These are phyloP conservation scores for Leptinotarsa peninsularis DNA, from an alignment of 2,888 invertebrate species.

Conservation along the genomic window DNA sequence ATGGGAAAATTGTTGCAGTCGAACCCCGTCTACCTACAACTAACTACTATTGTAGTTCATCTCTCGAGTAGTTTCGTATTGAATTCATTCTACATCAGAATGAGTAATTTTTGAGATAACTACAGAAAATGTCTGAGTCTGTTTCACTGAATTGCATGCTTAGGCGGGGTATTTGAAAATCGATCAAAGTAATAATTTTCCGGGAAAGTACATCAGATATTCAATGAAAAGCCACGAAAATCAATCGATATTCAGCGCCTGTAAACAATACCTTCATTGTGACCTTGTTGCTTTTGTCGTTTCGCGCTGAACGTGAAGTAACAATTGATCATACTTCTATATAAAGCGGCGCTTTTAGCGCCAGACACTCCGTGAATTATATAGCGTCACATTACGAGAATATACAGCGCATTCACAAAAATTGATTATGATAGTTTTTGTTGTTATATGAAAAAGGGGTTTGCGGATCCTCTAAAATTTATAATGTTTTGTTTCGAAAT, in stretches of 20 bases:
- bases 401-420: conserved; percentile 20
- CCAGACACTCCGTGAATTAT: conserved; percentile 17
- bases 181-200: conserved; percentile 15
- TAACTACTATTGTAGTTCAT: no score
- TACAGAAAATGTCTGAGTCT: no score
- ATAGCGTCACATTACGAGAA: conserved; percentile 20
- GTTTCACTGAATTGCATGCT: not conserved
- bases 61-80: no score
- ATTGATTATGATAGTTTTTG: conserved; percentile 15
- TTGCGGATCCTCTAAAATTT: not conserved
- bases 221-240: conserved; percentile 12
- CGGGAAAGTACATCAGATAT: not conserved
- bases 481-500: conserved; percentile 15
- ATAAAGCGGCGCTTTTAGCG: conserved; percentile 20
- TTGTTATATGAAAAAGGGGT: conserved; percentile 8
- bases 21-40: no score
- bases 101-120: no score
- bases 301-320: conserved; percentile 16
- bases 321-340: conserved; percentile 18
- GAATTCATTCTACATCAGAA: no score
- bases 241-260: conserved; percentile 20
- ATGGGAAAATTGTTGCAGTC: no score
- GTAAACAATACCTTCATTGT: conserved; percentile 19
- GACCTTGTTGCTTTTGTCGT: conserved; percentile 17
- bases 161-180: not conserved